A percentile compares a stretch with the other conserved stretches of the same genome.
These are phyloP conservation scores for Taenaris catops DNA, from an alignment of 2,888 invertebrate genomes.

Conservation along the genomic window DNA sequence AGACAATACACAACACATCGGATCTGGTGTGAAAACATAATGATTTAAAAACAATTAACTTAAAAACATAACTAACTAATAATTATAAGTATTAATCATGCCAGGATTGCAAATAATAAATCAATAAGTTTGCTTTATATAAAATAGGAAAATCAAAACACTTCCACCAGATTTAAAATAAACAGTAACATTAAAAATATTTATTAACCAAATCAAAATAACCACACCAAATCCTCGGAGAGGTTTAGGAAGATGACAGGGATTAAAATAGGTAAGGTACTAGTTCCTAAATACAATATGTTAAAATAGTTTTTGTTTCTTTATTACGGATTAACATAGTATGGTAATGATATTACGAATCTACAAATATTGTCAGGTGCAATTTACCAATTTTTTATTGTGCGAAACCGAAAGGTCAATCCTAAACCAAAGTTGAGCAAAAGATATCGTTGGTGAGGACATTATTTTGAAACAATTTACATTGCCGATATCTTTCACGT, in stretches of 20 bases:
- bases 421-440: slow-evolving; percentile 56
- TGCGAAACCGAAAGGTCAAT: slow-evolving; percentile 59
- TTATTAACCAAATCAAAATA: slow-evolving; percentile 64
- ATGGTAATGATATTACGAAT: slow-evolving; percentile 66
- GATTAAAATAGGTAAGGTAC: slow-evolving; percentile 66
- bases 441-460: slow-evolving; percentile 45
- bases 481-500: slow-evolving; percentile 61
- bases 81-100: slow-evolving; percentile 59
- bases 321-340: slow-evolving; percentile 51
- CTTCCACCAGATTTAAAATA: slow-evolving; percentile 75
- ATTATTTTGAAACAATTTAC: slow-evolving; percentile 17
- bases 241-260: slow-evolving; percentile 73
- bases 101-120: slow-evolving; percentile 66
- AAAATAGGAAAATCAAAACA: slow-evolving; percentile 79
- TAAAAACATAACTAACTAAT: slow-evolving; percentile 43
- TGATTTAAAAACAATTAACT: slow-evolving; percentile 45
- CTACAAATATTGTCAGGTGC: slow-evolving; percentile 72
- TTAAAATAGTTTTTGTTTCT: slow-evolving; percentile 19
- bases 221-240: slow-evolving; percentile 80
- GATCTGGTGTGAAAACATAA: slow-evolving; percentile 78
- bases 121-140: slow-evolving; percentile 58
- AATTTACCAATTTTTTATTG: slow-evolving; percentile 63
- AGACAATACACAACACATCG: slow-evolving; percentile 92
- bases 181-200: slow-evolving; percentile 55
- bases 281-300: slow-evolving; percentile 55